phyloP scores from a whole-genome alignment of 2,797 vertebrate genomes.

The Zonotrichia albicollis region DNA sequence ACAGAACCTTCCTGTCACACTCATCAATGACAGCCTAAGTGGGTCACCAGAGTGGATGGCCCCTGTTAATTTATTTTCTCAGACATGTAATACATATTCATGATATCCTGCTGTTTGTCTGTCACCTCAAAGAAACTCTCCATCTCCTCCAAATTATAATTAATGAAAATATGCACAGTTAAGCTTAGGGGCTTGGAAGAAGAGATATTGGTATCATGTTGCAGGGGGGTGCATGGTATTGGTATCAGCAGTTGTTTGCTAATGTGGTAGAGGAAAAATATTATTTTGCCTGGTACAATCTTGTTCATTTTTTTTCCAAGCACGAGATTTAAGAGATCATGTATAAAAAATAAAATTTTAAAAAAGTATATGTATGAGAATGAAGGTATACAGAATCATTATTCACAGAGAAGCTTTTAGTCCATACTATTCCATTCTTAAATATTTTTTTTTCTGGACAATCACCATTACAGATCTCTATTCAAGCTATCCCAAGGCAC shows the following conservation, averaged over 20 bases:
- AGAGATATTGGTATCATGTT: constrained; percentile 54
- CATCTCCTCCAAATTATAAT: constrained; percentile 85
- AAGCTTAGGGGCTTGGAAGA: constrained; percentile 40
- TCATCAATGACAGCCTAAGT: constrained; percentile 93
- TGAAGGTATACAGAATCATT: not conserved
- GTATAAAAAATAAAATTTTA: not conserved
- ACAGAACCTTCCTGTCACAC: constrained; percentile 87
- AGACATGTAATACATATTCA: constrained; percentile 94
- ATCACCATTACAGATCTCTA: not conserved
- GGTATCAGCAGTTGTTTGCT: constrained; percentile 39
- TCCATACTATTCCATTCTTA: not conserved
- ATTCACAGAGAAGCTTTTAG: not conserved
- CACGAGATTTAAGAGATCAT: not conserved
- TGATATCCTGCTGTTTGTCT: constrained; percentile 97
- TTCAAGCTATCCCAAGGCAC: not conserved
- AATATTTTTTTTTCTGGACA: not conserved
- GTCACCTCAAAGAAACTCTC: constrained; percentile 91
- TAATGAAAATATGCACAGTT: constrained; percentile 79
- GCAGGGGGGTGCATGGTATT: not conserved
- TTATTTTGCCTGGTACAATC: not conserved
- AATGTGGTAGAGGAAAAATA: not conserved
- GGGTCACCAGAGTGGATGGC: constrained; percentile 92
- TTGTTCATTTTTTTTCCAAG: not conserved
- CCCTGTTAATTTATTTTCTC: constrained; percentile 96
- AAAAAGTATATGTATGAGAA: not conserved